Conservation (phyloP, 2,888 invertebrate genomes). For the Dynastes grantii region DNA sequence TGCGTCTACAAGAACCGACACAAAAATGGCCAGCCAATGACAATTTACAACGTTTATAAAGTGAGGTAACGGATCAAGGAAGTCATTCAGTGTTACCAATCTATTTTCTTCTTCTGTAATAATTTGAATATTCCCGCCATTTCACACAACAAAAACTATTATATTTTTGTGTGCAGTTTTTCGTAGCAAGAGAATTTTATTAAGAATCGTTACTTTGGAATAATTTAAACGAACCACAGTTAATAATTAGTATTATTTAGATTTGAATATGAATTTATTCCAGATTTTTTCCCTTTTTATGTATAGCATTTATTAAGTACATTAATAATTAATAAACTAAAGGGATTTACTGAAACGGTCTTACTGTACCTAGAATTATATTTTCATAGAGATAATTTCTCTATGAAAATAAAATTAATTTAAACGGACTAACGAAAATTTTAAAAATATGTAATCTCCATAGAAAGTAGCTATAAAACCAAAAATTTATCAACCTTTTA, state of each 20-base stretch:
- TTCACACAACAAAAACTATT: neutral
- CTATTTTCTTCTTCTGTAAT: neutral
- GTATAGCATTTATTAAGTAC: neutral
- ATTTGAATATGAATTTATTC: neutral
- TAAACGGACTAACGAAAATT: too few relatives aligned
- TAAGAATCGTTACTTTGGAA: neutral
- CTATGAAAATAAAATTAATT: neutral
- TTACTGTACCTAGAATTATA: too few relatives aligned
- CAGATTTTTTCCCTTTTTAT: neutral
- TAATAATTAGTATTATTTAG: neutral
- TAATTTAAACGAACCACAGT: neutral
- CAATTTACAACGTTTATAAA: neutral
- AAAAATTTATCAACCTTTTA: too few relatives aligned
- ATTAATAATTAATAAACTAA: too few relatives aligned
- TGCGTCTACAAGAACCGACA: neutral
- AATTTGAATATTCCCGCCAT: slow-evolving; percentile 1
- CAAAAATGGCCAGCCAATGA: neutral
- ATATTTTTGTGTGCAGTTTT: neutral
- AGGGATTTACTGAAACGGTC: too few relatives aligned
- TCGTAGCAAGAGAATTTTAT: neutral
- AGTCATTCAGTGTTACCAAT: neutral
- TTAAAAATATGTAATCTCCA: too few relatives aligned
- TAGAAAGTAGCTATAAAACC: too few relatives aligned
- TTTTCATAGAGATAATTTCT: neutral
- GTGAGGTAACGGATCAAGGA: neutral